These are phyloP conservation scores for Lates japonicus DNA, from an alignment of 2,797 vertebrate species.

Conservation along the genomic window DNA sequence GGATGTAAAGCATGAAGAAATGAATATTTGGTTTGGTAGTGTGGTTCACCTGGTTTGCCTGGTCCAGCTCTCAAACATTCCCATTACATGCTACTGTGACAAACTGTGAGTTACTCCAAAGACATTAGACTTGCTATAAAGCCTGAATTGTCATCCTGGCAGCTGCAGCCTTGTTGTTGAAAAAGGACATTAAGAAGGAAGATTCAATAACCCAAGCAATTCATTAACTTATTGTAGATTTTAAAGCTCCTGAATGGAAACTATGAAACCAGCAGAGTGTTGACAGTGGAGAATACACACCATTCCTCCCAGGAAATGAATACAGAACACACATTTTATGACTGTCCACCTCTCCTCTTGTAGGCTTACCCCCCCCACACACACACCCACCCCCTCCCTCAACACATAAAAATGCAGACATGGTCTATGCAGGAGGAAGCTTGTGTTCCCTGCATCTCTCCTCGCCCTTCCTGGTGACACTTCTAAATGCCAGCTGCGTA, in stretches of 20 bases:
- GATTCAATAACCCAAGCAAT: background rate
- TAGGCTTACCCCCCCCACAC: background rate
- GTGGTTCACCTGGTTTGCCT: background rate
- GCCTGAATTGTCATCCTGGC: background rate
- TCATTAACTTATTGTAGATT: slow-evolving; percentile 9
- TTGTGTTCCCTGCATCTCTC: slow-evolving; percentile 52
- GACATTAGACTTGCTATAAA: background rate
- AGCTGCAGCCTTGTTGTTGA: slow-evolving; percentile 16
- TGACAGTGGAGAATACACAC: slow-evolving; percentile 6
- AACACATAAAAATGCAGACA: slow-evolving; percentile 30
- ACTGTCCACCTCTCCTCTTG: slow-evolving; percentile 28
- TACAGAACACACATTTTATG: slow-evolving; percentile 22
- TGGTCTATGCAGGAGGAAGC: slow-evolving; percentile 50
- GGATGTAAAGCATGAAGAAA: background rate
- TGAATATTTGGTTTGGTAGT: background rate
- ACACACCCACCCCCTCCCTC: background rate
- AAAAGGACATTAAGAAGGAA: slow-evolving; percentile 17
- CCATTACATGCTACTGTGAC: background rate
- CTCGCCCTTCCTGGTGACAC: slow-evolving; percentile 69
- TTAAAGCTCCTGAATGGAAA: slow-evolving; percentile 22
- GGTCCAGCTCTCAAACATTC: slow-evolving; percentile 6
- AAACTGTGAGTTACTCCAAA: slow-evolving; percentile 17
- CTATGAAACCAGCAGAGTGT: slow-evolving; percentile 11
- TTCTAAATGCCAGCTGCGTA: slow-evolving; percentile 55
- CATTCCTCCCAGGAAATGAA: slow-evolving; percentile 24